These are phyloP conservation scores for Mugil cephalus DNA, from an alignment of 2,113 vertebrate genomes.

Conservation along the genomic window DNA sequence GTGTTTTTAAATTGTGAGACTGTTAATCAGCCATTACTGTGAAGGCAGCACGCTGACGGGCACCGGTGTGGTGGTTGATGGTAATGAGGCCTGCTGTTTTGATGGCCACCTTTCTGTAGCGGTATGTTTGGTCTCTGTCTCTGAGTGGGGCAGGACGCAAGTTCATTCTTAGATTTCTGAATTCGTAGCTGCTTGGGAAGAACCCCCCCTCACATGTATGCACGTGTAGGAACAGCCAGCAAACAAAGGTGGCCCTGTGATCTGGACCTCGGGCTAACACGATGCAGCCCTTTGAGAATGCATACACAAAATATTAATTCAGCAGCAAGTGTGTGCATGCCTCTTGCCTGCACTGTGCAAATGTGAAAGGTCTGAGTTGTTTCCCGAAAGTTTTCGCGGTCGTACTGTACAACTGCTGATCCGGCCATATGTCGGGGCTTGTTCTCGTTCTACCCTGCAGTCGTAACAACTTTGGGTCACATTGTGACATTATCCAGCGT, in stretches of 20 bases:
- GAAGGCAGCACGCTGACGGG: no score
- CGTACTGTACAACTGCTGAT: constrained; percentile 35
- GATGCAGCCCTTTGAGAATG: constrained; percentile 6
- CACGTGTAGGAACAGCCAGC: not conserved
- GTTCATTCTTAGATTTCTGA: no score
- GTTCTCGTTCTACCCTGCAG: constrained; percentile 5
- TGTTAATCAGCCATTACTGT: no score
- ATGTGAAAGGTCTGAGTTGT: constrained; percentile 44
- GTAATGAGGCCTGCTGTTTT: no score
- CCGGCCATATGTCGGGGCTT: constrained; percentile 1
- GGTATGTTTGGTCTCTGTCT: no score
- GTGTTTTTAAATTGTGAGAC: no score
- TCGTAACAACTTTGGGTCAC: constrained; percentile 3
- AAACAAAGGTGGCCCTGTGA: constrained; percentile 51
- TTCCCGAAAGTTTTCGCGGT: not conserved
- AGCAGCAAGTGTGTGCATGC: constrained; percentile 14
- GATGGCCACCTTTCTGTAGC: no score
- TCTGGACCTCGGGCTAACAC: constrained; percentile 16
- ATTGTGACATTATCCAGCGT: not conserved
- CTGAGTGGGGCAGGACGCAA: no score
- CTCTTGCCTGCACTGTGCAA: not conserved
- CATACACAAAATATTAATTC: constrained; percentile 13
- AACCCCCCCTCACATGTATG: not conserved
- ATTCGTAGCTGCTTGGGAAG: not conserved
- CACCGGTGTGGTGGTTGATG: no score